Evolutionary conservation across 2,113 vertebrate genomes (phyloP), one percentile per base, ranked within the genome.

Genomic region (Synodontis membranacea): DNA sequence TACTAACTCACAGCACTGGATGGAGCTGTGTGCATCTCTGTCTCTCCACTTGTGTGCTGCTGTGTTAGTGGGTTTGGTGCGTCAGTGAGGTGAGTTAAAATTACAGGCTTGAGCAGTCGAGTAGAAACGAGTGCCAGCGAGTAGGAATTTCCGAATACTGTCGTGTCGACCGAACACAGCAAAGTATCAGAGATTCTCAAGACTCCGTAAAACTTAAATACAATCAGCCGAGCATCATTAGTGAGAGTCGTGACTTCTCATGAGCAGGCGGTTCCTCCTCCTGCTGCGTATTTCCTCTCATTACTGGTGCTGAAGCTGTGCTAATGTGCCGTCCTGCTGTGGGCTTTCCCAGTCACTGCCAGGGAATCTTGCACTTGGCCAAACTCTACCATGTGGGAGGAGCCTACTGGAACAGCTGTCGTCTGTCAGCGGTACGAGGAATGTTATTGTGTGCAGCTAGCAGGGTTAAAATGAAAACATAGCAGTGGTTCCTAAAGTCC

Each of bases 11-110:
- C 50, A 70, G 42, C 88, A 88, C 84, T 17, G 19, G 88, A 78
- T 60, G 86, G 86, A 28, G 86, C 86, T 62, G 58, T 87, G 58
- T 82, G 28, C 83, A 79, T 25, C 48, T 34, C 68, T 6, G 15
- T 23, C 48, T 28, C 28, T 52, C 56, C 23, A 31, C 3, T 42
- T 75, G 72, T 75, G 42, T 44, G 19, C 12, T 3, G 28, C 12
- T 31, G 44, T 15, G 9, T 50, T n/a, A n/a, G 19, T 10, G 46
- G n/a, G 46, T 78, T 78, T 50, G 28, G 31, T 31, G 46, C 25
- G n/a, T 31, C 74, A 50, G 14, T n/a, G n/a, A 50, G 44, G 46
- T 2, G 46, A 50, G 74, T 50, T 79, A 79, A 52, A 78, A 76
- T 76, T 17, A 44, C 70, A 74, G 68, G 37, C 68, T 72, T 31